Evolutionary conservation across 2,113 vertebrate genomes (phyloP), one percentile per base, ranked within the genome.

Genomic region (Podarcis raffonei): DNA sequence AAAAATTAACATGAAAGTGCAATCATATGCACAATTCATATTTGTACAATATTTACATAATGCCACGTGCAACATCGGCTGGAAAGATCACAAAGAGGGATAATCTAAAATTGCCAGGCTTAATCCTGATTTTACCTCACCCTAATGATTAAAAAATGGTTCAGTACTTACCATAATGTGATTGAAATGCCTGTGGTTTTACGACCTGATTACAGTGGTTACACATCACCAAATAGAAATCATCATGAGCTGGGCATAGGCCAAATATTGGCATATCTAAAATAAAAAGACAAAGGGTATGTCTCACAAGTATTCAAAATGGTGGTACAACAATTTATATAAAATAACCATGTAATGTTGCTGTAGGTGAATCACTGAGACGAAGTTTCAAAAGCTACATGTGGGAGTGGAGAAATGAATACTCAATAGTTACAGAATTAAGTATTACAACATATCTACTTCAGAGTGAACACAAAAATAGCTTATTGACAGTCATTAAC

Each of bases 171-270:
- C 99, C 99, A 91, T 98, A 99, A 97, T 99, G 99, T 97, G 99
- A 98, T 97, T 99, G 98, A 98, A 99, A 99, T 97, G 99, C 98
- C 97, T 99, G 99, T 91, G 99, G 99, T 97, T 99, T 99, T 96
- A 99, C 98, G 95, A 99, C 98, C 97, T 99, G 98, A 97, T 98
- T 97, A 97, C 99, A 99, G 97, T 99, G 98, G 96, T 97, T 99
- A 98, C 99, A 99, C 97, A 99, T 99, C 97, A 99, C 99, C 98
- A 99, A 98, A 97, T 98, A 99, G 98, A 99, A 99, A 97, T 99
- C 99, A 94, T 99, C 99, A 93, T 99, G 98, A 94, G 98, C 98
- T 81, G 99, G 99, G 97, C 98, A 99, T 96, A 99, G 98, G 97
- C 99, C 99, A 97, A 99, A 99, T 97, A 99, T 98, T 96, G 98